These are phyloP conservation scores for Ptychochromis oligacanthus DNA, from an alignment of 2,113 vertebrate genomes.

Conservation along the genomic window DNA sequence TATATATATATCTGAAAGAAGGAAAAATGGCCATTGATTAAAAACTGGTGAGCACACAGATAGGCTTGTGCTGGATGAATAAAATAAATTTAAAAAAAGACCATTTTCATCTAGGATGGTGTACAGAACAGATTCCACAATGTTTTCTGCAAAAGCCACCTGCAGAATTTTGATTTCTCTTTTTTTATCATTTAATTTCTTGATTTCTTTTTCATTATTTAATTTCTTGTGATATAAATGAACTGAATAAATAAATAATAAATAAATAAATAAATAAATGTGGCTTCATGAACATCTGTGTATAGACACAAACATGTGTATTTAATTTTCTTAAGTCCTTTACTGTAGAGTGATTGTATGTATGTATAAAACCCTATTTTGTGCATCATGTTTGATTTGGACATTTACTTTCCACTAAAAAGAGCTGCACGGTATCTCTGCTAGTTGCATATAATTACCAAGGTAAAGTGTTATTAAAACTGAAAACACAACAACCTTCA, in stretches of 20 bases:
- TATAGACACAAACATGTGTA: neutral
- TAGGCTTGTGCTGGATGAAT: neutral
- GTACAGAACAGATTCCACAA: neutral
- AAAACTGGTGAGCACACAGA: neutral
- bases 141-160: neutral
- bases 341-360: neutral
- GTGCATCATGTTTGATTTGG: neutral
- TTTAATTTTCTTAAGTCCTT: neutral
- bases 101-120: neutral
- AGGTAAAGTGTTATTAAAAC: neutral
- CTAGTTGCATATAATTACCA: neutral
- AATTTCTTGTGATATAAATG: no score
- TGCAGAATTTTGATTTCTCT: no score
- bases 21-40: neutral
- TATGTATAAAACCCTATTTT: neutral
- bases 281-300: neutral
- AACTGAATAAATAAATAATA: no score
- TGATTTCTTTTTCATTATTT: no score
- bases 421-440: neutral
- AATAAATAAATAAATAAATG: no score
- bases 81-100: neutral
- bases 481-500: neutral
- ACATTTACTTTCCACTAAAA: conserved; percentile 2
- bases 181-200: no score
- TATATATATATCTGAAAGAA: neutral